phyloP scores from a whole-genome alignment of 1,140 invertebrate species.

The Grapholita molesta region DNA sequence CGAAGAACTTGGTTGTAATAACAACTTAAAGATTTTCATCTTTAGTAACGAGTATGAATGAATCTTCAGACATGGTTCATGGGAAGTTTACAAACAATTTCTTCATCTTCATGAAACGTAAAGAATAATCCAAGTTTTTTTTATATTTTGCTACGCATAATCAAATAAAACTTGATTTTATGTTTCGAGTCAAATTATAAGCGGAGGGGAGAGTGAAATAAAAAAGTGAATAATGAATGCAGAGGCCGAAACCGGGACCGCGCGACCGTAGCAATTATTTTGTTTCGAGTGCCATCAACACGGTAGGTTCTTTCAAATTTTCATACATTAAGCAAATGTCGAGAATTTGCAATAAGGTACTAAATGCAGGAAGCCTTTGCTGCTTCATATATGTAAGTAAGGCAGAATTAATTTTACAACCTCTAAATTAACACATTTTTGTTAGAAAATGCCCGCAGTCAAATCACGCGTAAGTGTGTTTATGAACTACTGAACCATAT shows the following conservation, averaged over 20 bases:
- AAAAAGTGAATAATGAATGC: slow-evolving; percentile 76
- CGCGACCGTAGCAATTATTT: slow-evolving; percentile 76
- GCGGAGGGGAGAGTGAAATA: slow-evolving; percentile 72
- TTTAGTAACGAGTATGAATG: slow-evolving; percentile 1
- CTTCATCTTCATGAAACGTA: slow-evolving; percentile 53
- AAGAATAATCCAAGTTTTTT: slow-evolving; percentile 50
- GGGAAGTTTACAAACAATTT: slow-evolving; percentile 31
- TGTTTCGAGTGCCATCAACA: slow-evolving; percentile 76
- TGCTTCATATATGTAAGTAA: slow-evolving; percentile 31
- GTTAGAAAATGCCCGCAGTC: slow-evolving; percentile 45
- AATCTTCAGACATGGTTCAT: slow-evolving; percentile 18
- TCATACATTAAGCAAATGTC: slow-evolving; percentile 77
- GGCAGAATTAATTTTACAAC: neutral
- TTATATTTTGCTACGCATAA: slow-evolving; percentile 61
- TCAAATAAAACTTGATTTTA: slow-evolving; percentile 77
- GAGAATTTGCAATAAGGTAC: slow-evolving; percentile 73
- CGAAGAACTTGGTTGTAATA: slow-evolving; percentile 9
- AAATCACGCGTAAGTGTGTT: neutral
- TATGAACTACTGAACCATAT: neutral
- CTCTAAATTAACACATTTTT: neutral
- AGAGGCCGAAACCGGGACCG: slow-evolving; percentile 66
- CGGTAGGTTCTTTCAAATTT: slow-evolving; percentile 76
- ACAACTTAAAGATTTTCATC: neutral
- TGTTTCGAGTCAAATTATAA: slow-evolving; percentile 77
- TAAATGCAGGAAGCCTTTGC: slow-evolving; percentile 68